These are phyloP conservation scores for Buathra laborator DNA, from an alignment of 2,888 invertebrate genomes.

Conservation along the genomic window DNA sequence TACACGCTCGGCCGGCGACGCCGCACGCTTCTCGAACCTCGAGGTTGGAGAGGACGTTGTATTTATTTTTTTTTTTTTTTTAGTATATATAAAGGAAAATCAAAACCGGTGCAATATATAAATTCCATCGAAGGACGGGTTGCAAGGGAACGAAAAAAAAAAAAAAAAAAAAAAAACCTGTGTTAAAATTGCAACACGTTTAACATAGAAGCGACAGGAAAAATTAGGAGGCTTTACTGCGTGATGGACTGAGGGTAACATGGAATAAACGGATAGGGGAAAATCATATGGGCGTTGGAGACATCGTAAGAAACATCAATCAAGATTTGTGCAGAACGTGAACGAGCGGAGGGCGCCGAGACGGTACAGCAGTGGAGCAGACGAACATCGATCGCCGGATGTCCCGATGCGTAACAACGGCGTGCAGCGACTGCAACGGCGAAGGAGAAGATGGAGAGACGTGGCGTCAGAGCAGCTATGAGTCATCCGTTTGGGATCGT, in stretches of 20 bases:
- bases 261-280: slow-evolving; percentile 28
- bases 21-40: slow-evolving; percentile 45
- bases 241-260: neutral
- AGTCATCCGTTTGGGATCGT: slow-evolving; percentile 9
- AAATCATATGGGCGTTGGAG: slow-evolving; percentile 76
- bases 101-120: slow-evolving; percentile 13
- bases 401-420: slow-evolving; percentile 37
- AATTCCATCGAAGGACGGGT: slow-evolving; percentile 5
- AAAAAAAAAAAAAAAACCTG: neutral
- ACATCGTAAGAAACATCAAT: slow-evolving; percentile 75
- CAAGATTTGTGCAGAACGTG: slow-evolving; percentile 74
- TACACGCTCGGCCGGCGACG: slow-evolving; percentile 63
- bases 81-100: neutral
- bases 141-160: neutral
- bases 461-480: slow-evolving; percentile 14
- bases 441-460: slow-evolving; percentile 32
- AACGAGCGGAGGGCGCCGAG: neutral
- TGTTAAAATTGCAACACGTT: neutral
- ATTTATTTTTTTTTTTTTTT: slow-evolving; percentile 27
- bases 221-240: neutral
- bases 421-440: slow-evolving; percentile 49
- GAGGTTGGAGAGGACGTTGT: slow-evolving; percentile 14
- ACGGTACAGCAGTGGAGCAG: slow-evolving; percentile 12
- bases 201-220: neutral
- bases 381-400: slow-evolving; percentile 48